Percentiles rank a stretch among this genome's conserved stretches.
phyloP scores from a whole-genome alignment of 2,113 vertebrate genomes.

The Thoracochromis brauschi region DNA sequence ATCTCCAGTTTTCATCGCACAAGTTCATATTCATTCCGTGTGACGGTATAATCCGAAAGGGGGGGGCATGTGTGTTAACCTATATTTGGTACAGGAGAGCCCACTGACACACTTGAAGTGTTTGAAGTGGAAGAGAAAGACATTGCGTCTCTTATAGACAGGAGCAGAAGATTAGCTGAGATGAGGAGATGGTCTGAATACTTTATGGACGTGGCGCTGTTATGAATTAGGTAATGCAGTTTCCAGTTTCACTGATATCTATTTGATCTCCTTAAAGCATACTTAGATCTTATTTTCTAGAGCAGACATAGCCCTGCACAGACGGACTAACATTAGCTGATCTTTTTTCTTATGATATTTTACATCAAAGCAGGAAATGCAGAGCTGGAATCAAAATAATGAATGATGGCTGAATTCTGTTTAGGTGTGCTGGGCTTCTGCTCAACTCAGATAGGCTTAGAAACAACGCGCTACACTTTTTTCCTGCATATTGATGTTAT shows the following conservation, averaged over 20 bases:
- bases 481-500: neutral
- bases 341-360: neutral
- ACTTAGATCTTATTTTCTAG: neutral
- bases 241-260: neutral
- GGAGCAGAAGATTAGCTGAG: neutral
- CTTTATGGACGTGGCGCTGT: neutral
- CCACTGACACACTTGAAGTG: constrained; percentile 1
- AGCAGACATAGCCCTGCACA: neutral
- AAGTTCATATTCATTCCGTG: neutral
- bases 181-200: neutral
- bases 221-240: neutral
- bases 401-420: neutral
- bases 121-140: neutral
- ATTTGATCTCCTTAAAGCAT: neutral
- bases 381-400: neutral
- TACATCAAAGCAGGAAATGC: neutral
- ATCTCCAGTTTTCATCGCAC: constrained; percentile 25
- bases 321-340: neutral
- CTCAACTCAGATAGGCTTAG: neutral
- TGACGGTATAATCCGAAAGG: constrained; percentile 14
- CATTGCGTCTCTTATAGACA: neutral
- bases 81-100: constrained; percentile 16
- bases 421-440: neutral
- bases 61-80: constrained; percentile 2
- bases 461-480: neutral